Evolutionary conservation across 1,140 invertebrate genomes (phyloP).

Genomic region (Myzus persicae): DNA sequence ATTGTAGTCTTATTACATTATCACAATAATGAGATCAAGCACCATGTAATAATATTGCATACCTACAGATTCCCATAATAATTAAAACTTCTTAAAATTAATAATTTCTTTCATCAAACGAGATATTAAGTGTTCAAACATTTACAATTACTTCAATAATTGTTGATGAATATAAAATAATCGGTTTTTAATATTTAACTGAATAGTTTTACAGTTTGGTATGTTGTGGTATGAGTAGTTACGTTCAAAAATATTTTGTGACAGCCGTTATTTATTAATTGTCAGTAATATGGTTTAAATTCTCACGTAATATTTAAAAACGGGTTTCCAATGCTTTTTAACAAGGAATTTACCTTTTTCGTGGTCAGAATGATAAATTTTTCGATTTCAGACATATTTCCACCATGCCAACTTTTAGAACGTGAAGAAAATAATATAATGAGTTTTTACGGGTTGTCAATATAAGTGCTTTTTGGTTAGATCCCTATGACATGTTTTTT

Average conservation of each 20-base stretch:
- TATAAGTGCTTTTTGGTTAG: neutral
- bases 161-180: neutral
- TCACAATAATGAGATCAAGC: neutral
- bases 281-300: neutral
- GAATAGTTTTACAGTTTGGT: neutral
- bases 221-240: neutral
- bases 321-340: neutral
- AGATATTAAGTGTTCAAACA: neutral
- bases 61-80: neutral
- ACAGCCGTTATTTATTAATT: neutral
- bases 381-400: neutral
- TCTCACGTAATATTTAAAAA: neutral
- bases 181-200: neutral
- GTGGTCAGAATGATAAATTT: neutral
- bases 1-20: no score
- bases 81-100: neutral
- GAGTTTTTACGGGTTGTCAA: neutral
- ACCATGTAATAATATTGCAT: neutral
- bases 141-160: neutral
- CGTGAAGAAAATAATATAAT: conserved; percentile 4
- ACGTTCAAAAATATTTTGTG: neutral
- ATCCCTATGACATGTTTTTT: neutral
- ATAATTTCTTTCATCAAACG: neutral
- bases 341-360: neutral
- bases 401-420: neutral